Evolutionary conservation across 1,140 invertebrate genomes (phyloP), one percentile per base, ranked within the genome.

Genomic region (Drosophila auraria): DNA sequence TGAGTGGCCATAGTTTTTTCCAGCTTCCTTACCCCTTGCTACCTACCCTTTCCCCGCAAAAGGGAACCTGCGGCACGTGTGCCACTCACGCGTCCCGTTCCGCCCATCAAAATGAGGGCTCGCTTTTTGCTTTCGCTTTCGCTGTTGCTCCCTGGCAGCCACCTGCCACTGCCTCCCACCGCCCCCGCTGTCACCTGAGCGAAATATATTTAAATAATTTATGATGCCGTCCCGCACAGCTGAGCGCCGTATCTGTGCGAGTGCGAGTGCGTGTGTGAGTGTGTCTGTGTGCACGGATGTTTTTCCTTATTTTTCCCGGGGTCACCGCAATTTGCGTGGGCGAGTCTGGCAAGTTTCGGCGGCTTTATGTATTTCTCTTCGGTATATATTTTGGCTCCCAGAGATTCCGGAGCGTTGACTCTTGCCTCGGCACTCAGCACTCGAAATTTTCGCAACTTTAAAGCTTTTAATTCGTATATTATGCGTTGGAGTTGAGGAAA

Each of bases 181-280:
- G 17, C 25, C 25, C 56, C 63, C 51, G 45, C 58, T 78, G 76
- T 78, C 77, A 79, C 75, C 77, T 79, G 75, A 60, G 54, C 71
- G 38, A 80, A 64, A 81, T 76, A 83, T 72, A 87, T 87, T 83
- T 87, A 83, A 87, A 87, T 87, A 87, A 87, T 87, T 87, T 87
- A 87, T 87, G 77, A 84, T 78, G 84, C 78, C 80, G 77, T 63
- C 66, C 59, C 53, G 66, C 77, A 83, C 80, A 78, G 84, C 80
- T 87, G 83, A 83, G 76, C 71, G 50, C 56, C 50, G 11, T 50
- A 56, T 51, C 59, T 36, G 17, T 57, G 54, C 38, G 61, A 38
- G 45, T 51, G 62, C 44, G 30, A 33, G 36, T 38, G 65, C 17
- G 17, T 44, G 50, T 15, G 23, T 27, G 77, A 11, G 17, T 51